phyloP scores from a whole-genome alignment of 1,140 invertebrate species.

The Drosophila sucinea region DNA sequence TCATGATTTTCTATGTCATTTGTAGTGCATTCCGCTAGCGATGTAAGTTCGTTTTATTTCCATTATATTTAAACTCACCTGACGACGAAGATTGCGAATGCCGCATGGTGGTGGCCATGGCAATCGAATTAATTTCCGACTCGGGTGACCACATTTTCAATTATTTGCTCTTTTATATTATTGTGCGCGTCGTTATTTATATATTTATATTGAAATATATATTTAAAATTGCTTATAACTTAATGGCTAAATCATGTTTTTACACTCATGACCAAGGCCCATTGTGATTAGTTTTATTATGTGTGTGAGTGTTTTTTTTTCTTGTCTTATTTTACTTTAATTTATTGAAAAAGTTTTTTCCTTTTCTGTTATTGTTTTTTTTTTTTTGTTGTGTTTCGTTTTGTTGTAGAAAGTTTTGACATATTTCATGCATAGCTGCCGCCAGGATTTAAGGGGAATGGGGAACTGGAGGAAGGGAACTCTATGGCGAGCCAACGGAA shows the following conservation, averaged over 20 bases:
- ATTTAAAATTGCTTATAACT: slow-evolving; percentile 26
- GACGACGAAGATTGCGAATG: slow-evolving; percentile 83
- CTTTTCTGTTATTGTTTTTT: slow-evolving; percentile 1
- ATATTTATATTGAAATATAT: slow-evolving; percentile 27
- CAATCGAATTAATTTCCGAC: slow-evolving; percentile 84
- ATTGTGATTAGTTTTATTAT: slow-evolving; percentile 25
- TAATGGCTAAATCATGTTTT: slow-evolving; percentile 55
- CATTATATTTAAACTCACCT: slow-evolving; percentile 70
- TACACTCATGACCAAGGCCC: slow-evolving; percentile 19
- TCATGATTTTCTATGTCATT: too few relatives aligned
- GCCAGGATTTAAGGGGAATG: slow-evolving; percentile 5
- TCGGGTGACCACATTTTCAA: slow-evolving; percentile 82
- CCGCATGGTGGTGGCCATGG: slow-evolving; percentile 83
- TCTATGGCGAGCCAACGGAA: slow-evolving; percentile 20
- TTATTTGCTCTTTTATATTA: slow-evolving; percentile 18
- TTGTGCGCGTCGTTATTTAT: slow-evolving; percentile 12
- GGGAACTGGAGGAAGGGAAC: slow-evolving; percentile 32
- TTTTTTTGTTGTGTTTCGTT: slow-evolving; percentile 17
- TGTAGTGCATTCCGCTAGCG: too few relatives aligned
- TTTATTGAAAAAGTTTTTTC: slow-evolving; percentile 18
- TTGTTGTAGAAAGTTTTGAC: slow-evolving; percentile 61
- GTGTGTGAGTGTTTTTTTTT: slow-evolving; percentile 14
- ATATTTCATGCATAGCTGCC: slow-evolving; percentile 65
- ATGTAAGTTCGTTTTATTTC: too few relatives aligned
- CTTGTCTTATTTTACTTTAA: slow-evolving; percentile 26